Percentiles rank a stretch among this genome's conserved stretches.
These are phyloP conservation scores for Dendrocincla tyrannina DNA, from an alignment of 2,797 vertebrate genomes.

Conservation along the genomic window DNA sequence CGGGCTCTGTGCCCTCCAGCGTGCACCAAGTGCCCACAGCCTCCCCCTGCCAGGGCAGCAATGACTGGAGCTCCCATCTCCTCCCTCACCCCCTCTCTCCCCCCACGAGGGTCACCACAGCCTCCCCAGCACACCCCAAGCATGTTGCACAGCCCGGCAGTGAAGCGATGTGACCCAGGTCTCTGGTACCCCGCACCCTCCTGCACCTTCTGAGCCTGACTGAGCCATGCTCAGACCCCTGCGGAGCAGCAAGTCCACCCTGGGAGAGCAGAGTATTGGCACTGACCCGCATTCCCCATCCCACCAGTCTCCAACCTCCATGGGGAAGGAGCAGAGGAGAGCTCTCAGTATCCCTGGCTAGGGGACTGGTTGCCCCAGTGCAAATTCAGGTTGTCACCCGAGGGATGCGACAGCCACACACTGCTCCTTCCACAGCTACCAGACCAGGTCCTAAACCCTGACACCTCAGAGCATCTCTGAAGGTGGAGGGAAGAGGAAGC, in stretches of 20 bases:
- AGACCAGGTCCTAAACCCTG: background rate
- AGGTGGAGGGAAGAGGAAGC: background rate
- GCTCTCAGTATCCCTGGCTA: rapidly evolving
- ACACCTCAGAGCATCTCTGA: background rate
- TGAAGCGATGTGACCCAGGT: background rate
- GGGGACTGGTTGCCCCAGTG: no score
- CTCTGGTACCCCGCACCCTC: background rate
- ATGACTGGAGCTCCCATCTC: background rate
- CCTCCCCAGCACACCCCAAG: background rate
- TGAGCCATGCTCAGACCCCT: background rate
- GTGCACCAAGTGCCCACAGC: background rate
- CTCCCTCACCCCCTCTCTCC: no score
- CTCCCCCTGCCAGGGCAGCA: background rate
- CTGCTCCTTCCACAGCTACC: background rate
- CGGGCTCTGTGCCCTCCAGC: background rate
- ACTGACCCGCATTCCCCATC: background rate
- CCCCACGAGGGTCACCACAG: background rate
- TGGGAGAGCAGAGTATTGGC: background rate
- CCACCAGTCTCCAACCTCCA: background rate
- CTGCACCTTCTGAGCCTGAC: background rate
- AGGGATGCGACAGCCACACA: rapidly evolving
- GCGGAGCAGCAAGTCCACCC: background rate
- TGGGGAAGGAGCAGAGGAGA: background rate
- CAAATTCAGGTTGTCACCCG: rapidly evolving
- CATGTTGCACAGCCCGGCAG: background rate